phyloP scores from a whole-genome alignment of 1,140 invertebrate species.

The Oreohelix idahoensis region DNA sequence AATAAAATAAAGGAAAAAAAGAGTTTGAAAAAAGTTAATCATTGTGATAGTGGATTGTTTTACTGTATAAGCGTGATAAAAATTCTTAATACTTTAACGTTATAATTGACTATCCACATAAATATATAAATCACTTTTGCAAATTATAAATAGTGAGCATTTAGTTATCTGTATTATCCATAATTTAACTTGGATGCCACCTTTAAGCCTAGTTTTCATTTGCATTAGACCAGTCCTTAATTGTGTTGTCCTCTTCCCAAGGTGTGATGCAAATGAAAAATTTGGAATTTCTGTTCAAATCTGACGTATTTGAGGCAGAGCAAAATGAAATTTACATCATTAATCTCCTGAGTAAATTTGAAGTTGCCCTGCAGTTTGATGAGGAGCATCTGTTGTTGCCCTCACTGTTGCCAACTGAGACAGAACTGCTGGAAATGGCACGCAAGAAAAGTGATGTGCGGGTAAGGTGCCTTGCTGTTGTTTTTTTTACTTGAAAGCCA shows the following conservation, averaged over 20 bases:
- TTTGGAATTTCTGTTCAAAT: conserved; percentile 92
- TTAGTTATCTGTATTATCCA: no score
- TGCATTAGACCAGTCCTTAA: neutral
- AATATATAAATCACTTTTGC: no score
- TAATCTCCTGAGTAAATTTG: conserved; percentile 90
- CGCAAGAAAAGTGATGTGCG: conserved; percentile 49
- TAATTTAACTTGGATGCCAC: no score
- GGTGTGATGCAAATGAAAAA: conserved; percentile 95
- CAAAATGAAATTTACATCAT: conserved; percentile 69
- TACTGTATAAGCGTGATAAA: no score
- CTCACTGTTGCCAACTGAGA: conserved; percentile 86
- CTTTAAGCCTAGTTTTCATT: no score
- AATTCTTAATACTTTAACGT: no score
- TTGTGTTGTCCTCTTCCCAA: conserved; percentile 46
- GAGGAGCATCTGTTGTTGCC: conserved; percentile 91
- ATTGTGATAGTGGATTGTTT: no score
- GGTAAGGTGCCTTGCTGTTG: conserved; percentile 41
- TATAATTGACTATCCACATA: no score
- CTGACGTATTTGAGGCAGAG: conserved; percentile 58
- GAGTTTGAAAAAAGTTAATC: no score
- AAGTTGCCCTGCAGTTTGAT: conserved; percentile 98
- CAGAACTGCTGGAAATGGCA: conserved; percentile 44
- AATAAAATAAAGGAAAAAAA: no score
- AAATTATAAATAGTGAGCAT: no score
- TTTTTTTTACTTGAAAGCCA: no score